A percentile compares a stretch with the other conserved stretches of the same genome.
phyloP scores from a whole-genome alignment of 2,113 vertebrate genomes.

The Oreochromis aureus region DNA sequence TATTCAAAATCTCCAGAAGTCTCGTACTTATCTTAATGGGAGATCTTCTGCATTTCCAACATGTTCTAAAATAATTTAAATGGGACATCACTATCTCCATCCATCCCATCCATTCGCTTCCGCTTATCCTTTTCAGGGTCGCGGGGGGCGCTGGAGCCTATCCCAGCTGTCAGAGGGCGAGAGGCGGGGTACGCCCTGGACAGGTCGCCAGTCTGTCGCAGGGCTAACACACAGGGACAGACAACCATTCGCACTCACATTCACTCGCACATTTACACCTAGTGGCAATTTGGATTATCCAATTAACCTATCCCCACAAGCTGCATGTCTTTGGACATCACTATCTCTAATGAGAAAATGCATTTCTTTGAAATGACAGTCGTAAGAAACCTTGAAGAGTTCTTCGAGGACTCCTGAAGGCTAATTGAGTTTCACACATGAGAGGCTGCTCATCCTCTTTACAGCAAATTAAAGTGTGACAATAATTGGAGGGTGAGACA shows the following conservation, averaged over 20 bases:
- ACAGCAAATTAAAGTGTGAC: background rate
- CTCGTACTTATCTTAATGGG: background rate
- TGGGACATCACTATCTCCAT: background rate
- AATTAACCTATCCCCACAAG: no score
- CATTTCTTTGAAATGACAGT: background rate
- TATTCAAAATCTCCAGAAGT: background rate
- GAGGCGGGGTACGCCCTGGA: no score
- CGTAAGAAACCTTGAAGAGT: background rate
- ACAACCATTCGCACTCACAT: no score
- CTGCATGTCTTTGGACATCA: no score
- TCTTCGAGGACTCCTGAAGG: background rate
- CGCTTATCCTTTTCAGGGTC: no score
- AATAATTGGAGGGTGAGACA: background rate
- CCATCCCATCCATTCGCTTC: no score
- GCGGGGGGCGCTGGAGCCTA: no score
- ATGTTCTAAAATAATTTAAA: background rate
- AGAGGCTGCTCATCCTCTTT: background rate
- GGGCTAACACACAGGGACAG: no score
- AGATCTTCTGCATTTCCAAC: background rate
- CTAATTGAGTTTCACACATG: background rate
- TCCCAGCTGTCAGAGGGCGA: no score
- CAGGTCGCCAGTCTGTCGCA: no score
- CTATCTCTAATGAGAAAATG: background rate
- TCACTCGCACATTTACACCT: no score
- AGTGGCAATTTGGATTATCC: no score